Base-by-base conservation (phyloP, 2,113 vertebrate genomes). In the Casuarius casuarius region DNA sequence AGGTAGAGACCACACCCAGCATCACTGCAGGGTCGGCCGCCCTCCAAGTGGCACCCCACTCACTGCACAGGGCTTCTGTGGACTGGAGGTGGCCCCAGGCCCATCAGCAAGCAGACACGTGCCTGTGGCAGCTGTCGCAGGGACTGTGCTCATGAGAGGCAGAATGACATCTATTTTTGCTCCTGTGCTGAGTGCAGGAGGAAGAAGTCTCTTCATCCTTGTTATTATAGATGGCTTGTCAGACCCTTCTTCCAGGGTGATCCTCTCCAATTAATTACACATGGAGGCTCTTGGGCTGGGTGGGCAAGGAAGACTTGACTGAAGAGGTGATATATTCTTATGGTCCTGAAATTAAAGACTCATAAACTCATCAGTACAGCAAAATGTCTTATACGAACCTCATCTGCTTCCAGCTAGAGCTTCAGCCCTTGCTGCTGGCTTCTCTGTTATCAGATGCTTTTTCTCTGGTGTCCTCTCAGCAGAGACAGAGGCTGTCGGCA, bases 351-450 rank as follows among this genome's bases (percentile, higher is more conserved):
- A 90, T 90, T 46, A 82, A 70, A 91, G 68, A 31, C 58, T 79
- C 42, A 7, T 2, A 4, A 62, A 61, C 49, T 79, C 71, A 26
- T 29, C 3, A 6, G 62, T 58, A 58, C 89, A 74, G 71, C 22
- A 78, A 95, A 87, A 74, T 40, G 20, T 58, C 92, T 90, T 80
- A 63, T 48, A 89, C 63, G 94, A 94, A 85, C 52, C 54, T 93
- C 87, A 33, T 85, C 78, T 62, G 48, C 74, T 90, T 94, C 92
- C 78, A 95, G 93, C 11, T 82, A 74, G 35, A 85, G 52, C 71
- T 93, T 83, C 71, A 66, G 44, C 38, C 52, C 52, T 91, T 92
- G 62, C 71, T 87, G 84, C 44, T 85, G 62, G 78, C 40, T 92
- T 52, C 74, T 70, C 75, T 84, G 71, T 73, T 91, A 66, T 75